These are phyloP conservation scores for Latrodectus elegans DNA, from an alignment of 2,888 invertebrate species.

Conservation along the genomic window DNA sequence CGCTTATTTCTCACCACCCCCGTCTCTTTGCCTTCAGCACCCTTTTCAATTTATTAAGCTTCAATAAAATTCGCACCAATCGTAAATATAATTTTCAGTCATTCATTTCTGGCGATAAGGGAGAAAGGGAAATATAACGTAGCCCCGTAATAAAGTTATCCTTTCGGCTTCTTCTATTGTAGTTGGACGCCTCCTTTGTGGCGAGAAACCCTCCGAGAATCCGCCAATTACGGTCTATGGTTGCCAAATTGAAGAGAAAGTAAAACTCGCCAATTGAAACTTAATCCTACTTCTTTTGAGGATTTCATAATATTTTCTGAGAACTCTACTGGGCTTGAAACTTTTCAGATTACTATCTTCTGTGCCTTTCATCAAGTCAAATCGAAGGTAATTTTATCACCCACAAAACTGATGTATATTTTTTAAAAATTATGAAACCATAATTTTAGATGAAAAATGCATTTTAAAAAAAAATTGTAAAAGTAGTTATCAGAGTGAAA, in stretches of 20 bases:
- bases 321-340: too few species aligned
- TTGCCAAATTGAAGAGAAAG: constrained; percentile 4
- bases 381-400: too few species aligned
- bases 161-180: constrained; percentile 58
- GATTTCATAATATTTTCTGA: too few species aligned
- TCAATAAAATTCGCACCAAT: constrained; percentile 59
- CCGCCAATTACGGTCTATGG: constrained; percentile 54
- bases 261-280: constrained; percentile 32
- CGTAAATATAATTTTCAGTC: constrained; percentile 63
- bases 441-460: too few species aligned
- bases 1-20: constrained; percentile 1
- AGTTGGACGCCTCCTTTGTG: constrained; percentile 37
- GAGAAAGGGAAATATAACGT: constrained; percentile 9
- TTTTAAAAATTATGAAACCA: too few species aligned
- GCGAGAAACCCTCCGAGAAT: constrained; percentile 43
- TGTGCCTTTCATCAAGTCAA: too few species aligned
- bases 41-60: constrained; percentile 62
- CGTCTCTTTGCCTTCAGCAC: background rate
- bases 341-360: too few species aligned
- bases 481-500: too few species aligned
- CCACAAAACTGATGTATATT: too few species aligned
- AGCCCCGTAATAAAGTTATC: constrained; percentile 63
- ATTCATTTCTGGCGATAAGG: constrained; percentile 30
- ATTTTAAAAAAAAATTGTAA: too few species aligned
- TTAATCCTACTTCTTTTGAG: too few species aligned